These are phyloP conservation scores for Brachionus angularis DNA, from an alignment of 1,140 invertebrate genomes.

Conservation along the genomic window DNA sequence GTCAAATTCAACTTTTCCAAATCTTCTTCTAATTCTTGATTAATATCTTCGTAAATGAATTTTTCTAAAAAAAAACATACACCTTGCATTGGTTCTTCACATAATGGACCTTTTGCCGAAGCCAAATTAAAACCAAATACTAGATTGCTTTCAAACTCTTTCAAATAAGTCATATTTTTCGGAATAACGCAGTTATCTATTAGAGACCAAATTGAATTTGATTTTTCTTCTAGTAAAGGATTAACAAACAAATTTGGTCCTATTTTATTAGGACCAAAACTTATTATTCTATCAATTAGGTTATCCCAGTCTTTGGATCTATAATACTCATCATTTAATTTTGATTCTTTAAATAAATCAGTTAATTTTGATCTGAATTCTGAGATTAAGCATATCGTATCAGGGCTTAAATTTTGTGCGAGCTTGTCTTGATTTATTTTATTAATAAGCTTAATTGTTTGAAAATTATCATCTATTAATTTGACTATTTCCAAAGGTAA, in stretches of 20 bases:
- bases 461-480: constrained; percentile 44
- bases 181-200: constrained; percentile 30
- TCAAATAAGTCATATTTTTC: constrained; percentile 46
- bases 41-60: constrained; percentile 58
- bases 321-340: constrained; percentile 51
- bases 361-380: constrained; percentile 66
- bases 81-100: constrained; percentile 91
- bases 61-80: constrained; percentile 80
- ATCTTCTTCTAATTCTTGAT: background rate
- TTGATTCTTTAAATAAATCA: constrained; percentile 62
- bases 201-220: constrained; percentile 57
- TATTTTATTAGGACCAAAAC: constrained; percentile 79
- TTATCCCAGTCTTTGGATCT: constrained; percentile 60
- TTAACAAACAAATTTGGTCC: constrained; percentile 84
- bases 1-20: constrained; percentile 41
- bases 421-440: constrained; percentile 39
- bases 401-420: constrained; percentile 49
- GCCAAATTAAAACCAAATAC: constrained; percentile 91
- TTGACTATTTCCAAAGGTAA: constrained; percentile 37
- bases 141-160: constrained; percentile 61
- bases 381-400: constrained; percentile 62
- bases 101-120: constrained; percentile 78
- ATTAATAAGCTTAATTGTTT: background rate
- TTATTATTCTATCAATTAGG: constrained; percentile 74
- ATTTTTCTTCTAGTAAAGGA: constrained; percentile 49